Conservation (phyloP, 2,888 invertebrate genomes). For the Caradrina kadenii region DNA sequence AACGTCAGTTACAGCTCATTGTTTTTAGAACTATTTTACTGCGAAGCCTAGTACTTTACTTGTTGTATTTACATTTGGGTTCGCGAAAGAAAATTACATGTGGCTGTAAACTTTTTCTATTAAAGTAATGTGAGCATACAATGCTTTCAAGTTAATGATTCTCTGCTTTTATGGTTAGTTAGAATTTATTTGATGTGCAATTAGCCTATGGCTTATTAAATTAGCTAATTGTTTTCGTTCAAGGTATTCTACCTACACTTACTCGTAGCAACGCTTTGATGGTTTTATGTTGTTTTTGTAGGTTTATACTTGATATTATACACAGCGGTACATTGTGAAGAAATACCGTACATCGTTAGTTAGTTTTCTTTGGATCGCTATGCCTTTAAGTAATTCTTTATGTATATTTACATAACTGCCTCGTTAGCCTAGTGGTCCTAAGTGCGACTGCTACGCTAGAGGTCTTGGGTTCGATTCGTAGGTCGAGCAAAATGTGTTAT, state of each 20-base stretch:
- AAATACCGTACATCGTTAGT: too few relatives aligned
- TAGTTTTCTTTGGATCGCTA: too few relatives aligned
- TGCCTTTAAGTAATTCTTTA: too few relatives aligned
- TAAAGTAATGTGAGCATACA: conserved; percentile 39
- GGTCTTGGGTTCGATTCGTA: too few relatives aligned
- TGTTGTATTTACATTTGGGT: conserved; percentile 47
- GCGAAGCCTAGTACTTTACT: conserved; percentile 40
- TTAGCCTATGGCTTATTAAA: conserved; percentile 34
- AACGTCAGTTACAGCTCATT: conserved; percentile 62
- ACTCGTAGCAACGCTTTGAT: background rate
- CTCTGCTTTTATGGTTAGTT: conserved; percentile 13
- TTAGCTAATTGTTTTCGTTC: conserved; percentile 26
- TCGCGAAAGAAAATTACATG: conserved; percentile 52
- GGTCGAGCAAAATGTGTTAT: too few relatives aligned
- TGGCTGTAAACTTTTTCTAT: conserved; percentile 51
- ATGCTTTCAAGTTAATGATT: conserved; percentile 50
- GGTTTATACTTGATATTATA: background rate
- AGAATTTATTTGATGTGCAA: conserved; percentile 33
- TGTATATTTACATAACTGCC: too few relatives aligned
- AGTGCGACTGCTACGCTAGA: too few relatives aligned
- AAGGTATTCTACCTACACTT: background rate
- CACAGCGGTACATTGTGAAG: too few relatives aligned
- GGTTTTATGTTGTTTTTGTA: background rate
- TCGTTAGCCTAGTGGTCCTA: too few relatives aligned
- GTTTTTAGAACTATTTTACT: conserved; percentile 59